Evolutionary conservation across 2,797 vertebrate genomes (phyloP), one percentile per base, ranked within the genome.

Genomic region (Tragelaphus oryx): DNA sequence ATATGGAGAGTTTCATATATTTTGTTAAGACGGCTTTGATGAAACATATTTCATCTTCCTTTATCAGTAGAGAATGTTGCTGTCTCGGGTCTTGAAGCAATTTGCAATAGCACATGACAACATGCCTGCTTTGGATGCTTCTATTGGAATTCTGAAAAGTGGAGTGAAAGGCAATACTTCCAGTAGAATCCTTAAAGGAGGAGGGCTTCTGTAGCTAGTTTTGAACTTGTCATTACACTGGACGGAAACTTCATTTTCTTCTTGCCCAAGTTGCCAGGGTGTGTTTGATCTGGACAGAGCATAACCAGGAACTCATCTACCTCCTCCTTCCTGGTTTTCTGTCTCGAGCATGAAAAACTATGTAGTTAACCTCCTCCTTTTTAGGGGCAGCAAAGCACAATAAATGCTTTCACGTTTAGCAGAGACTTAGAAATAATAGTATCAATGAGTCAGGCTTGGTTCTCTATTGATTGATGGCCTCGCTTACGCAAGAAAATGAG

Each of bases 51-150:
- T 93, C 0, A 4, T 94, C 74, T 97, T 97, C 92, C 57, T 97
- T 95, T 97, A 95, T 96, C 92, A 86, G 80, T 54, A 95, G 71
- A 81, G 41, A 79, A 97, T 97, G 75, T 95, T 97, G 50, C 60
- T 75, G 83, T 93, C 97, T 96, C 18, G 85, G 89, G 28, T 95
- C 96, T 97, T 97, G 93, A 97, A 97, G 97, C 82, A 95, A 97
- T 97, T 98, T 98, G n/a, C 71, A 97, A 95, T 84, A 89, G 22
- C 79, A 68, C 68, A 48, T 94, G 97, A 87, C 62, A 85, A 65
- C 3, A 1, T 22, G 41, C 17, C 28, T 94, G 65, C 60, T 6
- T 50, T 94, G 82, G 96, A 85, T 92, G 91, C 74, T 95, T 95
- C 86, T 96, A 87, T 94, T 80, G 92, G 93, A 96, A 97, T 93